phyloP scores from a whole-genome alignment of 2,113 vertebrate species.

The Perognathus longimembris region DNA sequence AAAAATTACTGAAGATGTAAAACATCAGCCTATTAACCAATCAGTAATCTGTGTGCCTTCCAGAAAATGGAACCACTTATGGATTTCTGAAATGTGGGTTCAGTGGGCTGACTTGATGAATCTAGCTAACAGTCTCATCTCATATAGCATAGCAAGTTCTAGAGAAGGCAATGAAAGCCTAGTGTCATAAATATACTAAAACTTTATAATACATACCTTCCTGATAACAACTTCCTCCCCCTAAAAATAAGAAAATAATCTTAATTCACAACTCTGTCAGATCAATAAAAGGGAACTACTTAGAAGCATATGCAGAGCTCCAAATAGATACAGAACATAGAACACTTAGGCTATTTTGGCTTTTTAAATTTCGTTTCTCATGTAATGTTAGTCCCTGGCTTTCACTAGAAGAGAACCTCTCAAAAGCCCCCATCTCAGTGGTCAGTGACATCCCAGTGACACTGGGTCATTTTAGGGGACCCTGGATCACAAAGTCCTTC shows the following conservation, averaged over 20 bases:
- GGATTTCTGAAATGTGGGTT: background rate
- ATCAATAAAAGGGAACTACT: background rate
- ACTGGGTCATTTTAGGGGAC: background rate
- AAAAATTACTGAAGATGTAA: background rate
- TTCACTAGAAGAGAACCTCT: background rate
- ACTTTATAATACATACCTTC: conserved; percentile 15
- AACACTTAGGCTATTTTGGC: background rate
- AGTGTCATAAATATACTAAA: background rate
- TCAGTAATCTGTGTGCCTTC: background rate
- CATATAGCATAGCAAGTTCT: background rate
- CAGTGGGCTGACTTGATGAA: background rate
- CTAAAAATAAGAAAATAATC: conserved; percentile 33
- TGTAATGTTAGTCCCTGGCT: background rate
- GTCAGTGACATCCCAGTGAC: conserved; percentile 4
- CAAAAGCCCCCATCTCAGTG: background rate
- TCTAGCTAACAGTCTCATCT: background rate
- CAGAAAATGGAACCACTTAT: background rate
- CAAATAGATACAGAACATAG: background rate
- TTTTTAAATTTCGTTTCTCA: background rate
- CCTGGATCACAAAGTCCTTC: background rate
- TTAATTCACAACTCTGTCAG: background rate
- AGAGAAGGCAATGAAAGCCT: background rate
- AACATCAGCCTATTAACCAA: background rate
- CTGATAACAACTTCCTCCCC: background rate
- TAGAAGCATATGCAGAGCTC: background rate